A percentile compares a stretch with the other conserved stretches of the same genome.
Conservation (phyloP, 2,113 vertebrate species). For the Apodemus speciosus region DNA sequence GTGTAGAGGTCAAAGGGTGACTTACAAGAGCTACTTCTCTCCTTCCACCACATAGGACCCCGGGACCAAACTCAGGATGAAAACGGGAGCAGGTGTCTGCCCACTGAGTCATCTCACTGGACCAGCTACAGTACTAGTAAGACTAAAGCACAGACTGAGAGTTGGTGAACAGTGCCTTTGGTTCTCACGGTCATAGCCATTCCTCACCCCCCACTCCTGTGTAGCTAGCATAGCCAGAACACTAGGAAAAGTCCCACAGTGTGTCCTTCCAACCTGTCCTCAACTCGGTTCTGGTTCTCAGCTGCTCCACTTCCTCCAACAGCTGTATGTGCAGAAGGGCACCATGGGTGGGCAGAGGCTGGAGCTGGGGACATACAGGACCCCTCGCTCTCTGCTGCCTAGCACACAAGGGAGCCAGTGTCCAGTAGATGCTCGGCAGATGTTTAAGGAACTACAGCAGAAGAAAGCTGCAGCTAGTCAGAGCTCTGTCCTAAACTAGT, state of each 20-base stretch:
- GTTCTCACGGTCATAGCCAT: neutral
- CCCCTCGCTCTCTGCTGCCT: neutral
- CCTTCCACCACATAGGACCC: too few species aligned
- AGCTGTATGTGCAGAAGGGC: neutral
- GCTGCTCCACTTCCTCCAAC: neutral
- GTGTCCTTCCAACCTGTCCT: neutral
- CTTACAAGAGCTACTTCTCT: neutral
- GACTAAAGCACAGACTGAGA: neutral
- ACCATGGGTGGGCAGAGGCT: neutral
- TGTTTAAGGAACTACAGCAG: conserved; percentile 51
- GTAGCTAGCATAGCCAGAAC: neutral
- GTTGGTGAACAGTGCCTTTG: conserved; percentile 37
- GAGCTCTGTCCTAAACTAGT: neutral
- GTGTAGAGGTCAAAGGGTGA: neutral
- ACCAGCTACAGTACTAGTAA: neutral
- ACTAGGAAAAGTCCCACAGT: neutral
- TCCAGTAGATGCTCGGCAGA: neutral
- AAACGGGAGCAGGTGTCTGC: neutral
- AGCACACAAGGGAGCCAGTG: conserved; percentile 11
- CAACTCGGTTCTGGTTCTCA: neutral
- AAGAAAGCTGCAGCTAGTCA: neutral
- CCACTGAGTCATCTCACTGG: neutral
- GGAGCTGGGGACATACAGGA: neutral
- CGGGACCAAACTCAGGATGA: neutral
- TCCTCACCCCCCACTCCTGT: neutral